Evolutionary conservation across 2,113 vertebrate species (phyloP).

Genomic region (Lonchura striata): DNA sequence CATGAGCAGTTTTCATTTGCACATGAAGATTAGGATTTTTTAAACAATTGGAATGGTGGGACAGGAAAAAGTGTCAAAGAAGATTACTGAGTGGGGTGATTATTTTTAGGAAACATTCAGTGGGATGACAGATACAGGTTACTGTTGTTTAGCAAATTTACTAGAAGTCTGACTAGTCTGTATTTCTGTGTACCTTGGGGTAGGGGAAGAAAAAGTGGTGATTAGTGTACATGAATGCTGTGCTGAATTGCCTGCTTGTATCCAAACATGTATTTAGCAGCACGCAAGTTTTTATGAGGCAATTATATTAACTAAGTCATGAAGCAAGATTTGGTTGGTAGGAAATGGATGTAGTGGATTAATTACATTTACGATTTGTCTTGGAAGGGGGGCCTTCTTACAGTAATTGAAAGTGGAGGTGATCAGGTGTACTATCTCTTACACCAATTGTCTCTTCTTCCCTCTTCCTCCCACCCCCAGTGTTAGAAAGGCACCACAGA

Average conservation of each 20-base stretch:
- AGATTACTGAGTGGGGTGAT: neutral
- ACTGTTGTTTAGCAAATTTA: neutral
- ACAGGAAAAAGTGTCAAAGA: neutral
- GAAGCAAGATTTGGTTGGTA: slow-evolving; percentile 4
- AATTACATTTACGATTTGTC: neutral
- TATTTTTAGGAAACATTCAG: neutral
- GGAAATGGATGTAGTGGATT: slow-evolving; percentile 17
- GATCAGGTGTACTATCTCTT: neutral
- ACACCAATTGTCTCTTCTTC: neutral
- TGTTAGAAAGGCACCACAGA: neutral
- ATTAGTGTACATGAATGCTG: neutral
- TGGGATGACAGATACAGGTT: neutral
- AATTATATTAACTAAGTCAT: slow-evolving; percentile 7
- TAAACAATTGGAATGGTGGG: neutral
- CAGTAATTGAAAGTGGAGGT: neutral
- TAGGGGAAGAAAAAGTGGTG: neutral
- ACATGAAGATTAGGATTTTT: neutral
- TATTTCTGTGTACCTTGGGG: neutral
- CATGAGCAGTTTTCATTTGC: neutral
- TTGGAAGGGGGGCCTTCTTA: neutral
- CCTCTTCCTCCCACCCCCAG: neutral
- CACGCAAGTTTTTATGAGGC: slow-evolving; percentile 35
- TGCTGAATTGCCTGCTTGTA: slow-evolving; percentile 19
- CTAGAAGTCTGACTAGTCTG: neutral
- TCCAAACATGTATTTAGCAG: slow-evolving; percentile 46